A percentile compares a stretch with the other conserved stretches of the same genome.
phyloP scores from a whole-genome alignment of 2,797 vertebrate species.

The Sylvilagus floridanus region DNA sequence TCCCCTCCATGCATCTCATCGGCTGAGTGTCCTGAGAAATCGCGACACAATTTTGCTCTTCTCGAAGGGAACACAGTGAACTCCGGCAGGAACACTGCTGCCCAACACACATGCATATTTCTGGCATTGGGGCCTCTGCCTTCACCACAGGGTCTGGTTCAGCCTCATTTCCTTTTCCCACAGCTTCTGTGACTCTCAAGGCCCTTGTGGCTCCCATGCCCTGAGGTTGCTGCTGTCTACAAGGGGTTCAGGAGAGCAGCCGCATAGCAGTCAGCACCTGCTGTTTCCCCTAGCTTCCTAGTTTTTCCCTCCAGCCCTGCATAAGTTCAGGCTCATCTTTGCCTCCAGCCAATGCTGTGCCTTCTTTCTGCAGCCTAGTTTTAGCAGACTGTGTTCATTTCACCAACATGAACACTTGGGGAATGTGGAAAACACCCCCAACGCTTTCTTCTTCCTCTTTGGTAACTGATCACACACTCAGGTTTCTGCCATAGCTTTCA shows the following conservation, averaged over 20 bases:
- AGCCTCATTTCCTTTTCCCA: not conserved
- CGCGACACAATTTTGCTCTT: not conserved
- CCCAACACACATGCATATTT: accelerated
- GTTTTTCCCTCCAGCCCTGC: not conserved
- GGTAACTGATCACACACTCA: not conserved
- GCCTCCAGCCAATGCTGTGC: not conserved
- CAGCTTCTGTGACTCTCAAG: not conserved
- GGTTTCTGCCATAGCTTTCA: not conserved
- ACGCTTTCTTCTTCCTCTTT: not conserved
- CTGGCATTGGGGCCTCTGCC: too few species aligned
- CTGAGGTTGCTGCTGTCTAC: not conserved
- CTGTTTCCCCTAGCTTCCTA: accelerated
- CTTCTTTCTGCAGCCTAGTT: not conserved
- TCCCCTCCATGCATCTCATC: not conserved
- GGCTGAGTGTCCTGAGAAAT: not conserved
- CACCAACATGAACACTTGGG: not conserved
- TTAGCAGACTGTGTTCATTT: not conserved
- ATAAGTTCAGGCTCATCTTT: not conserved
- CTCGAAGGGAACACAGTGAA: not conserved
- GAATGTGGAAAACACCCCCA: not conserved
- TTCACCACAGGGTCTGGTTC: not conserved
- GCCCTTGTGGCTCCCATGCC: not conserved
- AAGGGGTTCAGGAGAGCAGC: accelerated
- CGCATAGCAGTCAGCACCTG: not conserved
- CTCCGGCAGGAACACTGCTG: not conserved